Base-by-base conservation (phyloP, 2,888 invertebrate genomes). In the Pecten maximus region DNA sequence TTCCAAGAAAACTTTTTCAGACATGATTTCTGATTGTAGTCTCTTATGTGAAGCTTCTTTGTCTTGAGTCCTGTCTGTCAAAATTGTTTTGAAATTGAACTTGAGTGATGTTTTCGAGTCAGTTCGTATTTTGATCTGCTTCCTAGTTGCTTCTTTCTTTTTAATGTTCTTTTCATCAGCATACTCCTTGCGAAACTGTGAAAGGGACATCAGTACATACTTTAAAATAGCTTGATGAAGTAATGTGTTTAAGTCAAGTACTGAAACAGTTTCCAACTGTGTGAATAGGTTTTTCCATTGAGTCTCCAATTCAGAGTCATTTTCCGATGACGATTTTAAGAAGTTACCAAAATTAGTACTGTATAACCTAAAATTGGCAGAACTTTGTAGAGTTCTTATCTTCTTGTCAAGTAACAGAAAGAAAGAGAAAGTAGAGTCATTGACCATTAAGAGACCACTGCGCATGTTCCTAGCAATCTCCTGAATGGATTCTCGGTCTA, bases 71-170 rank as follows among this genome's bases (percentile, higher is more conserved):
- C 8, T 48, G 40, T 91, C 89, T 15, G n/a, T 44, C 48, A 35
- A 28, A 39, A 89, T 86, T 12, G 86, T 74, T 39, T 87, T 39
- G 23, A 88, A 39, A 88, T 86, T 89, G 40, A 88, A 90, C 15
- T n/a, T n/a, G 16, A 39, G n/a, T 50, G 35, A 40, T 12, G 39
- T 35, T 35, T 3, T 35, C 10, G n/a, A 35, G 12, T 88, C 40
- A 28, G 54, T 88, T 23, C 87, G 23, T 88, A 91, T 91, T 89
- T 89, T 89, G 28, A 91, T 91, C 86, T 88, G 89, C 40, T 91
- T 91, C 16, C 91, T 54, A n/a, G n/a, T n/a, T n/a, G n/a, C n/a
- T n/a, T n/a, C n/a, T n/a, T n/a, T n/a, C n/a, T n/a, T n/a, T n/a
- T 91, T 88, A 4, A 89, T 10, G 19, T 88, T n/a, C 40, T 88